Evolutionary conservation across 2,888 invertebrate species (phyloP), one percentile per base, ranked within the genome.

Genomic region (Chalcosyrphus nemorum): DNA sequence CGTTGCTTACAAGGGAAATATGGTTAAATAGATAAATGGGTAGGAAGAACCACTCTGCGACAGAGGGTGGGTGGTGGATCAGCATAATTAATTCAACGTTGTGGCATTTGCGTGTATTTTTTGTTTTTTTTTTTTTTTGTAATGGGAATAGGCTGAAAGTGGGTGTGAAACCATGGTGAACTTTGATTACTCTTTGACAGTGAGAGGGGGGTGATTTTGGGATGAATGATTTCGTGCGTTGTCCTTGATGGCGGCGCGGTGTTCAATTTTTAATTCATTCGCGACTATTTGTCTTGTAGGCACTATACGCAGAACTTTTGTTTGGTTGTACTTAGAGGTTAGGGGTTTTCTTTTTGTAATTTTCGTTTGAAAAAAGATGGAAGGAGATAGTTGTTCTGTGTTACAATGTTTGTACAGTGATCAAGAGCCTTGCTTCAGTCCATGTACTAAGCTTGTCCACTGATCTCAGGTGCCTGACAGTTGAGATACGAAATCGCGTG

Each of bases 1-100:
- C 72, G 61, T 82, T 82, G 82, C 82, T 82, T 82, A 82, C 82
- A 82, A 78, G 82, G 66, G 61, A 78, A 82, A 82, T 82, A 82
- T 82, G 82, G 78, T 82, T 78, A 78, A 82, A 74, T 82, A 82
- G 82, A 82, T 78, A 61, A 78, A 82, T 68, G 72, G 47, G 32
- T 21, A 35, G n/a, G 15, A 15, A 32, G 45, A 56, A 45, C 21
- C 21, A 13, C 15, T 15, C 2, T 21, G n/a, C 0, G 9, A 56
- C 24, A 50, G 43, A 19, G 9, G 9, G 32, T 9, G 19, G 19
- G 32, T n/a, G 77, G 71, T 57, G 35, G 61, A 27, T 27, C 29
- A 41, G 72, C 54, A 78, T 82, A 82, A 82, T 82, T 82, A 82
- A 78, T 82, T 82, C 68, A 82, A 68, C 78, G 72, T 72, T 82